Percentiles rank a stretch among this genome's conserved stretches.
phyloP scores from a whole-genome alignment of 2,113 vertebrate genomes.

The Ammodytes dubius region DNA sequence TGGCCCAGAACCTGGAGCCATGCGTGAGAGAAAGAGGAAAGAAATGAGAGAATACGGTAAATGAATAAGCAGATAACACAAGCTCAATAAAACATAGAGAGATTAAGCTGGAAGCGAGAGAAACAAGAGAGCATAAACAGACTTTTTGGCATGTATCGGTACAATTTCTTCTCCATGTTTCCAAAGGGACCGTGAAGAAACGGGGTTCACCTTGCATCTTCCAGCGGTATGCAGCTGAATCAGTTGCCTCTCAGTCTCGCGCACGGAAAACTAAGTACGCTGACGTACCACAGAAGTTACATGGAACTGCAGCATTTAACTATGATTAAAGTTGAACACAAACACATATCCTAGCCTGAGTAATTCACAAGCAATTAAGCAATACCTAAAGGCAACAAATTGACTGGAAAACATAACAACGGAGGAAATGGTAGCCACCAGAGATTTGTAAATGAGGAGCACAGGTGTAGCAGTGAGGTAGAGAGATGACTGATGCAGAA shows the following conservation, averaged over 20 bases:
- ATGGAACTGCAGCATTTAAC: constrained; percentile 1
- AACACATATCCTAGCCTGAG: constrained; percentile 8
- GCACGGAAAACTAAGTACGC: background rate
- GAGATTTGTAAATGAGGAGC: constrained; percentile 63
- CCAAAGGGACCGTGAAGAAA: background rate
- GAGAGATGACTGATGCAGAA: constrained; percentile 51
- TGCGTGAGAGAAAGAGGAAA: constrained; percentile 16
- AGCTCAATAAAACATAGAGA: constrained; percentile 24
- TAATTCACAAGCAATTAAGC: constrained; percentile 48
- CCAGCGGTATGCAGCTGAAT: background rate
- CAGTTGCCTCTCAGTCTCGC: background rate
- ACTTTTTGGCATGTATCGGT: constrained; percentile 10
- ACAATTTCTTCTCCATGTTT: constrained; percentile 35
- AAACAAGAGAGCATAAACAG: constrained; percentile 31
- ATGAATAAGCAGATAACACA: constrained; percentile 15
- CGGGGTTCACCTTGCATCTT: background rate
- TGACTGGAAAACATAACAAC: constrained; percentile 27
- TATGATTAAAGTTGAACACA: constrained; percentile 19
- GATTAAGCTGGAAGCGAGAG: constrained; percentile 11
- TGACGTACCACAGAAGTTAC: background rate
- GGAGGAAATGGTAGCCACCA: constrained; percentile 30
- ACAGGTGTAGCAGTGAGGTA: constrained; percentile 45
- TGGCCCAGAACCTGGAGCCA: constrained; percentile 91
- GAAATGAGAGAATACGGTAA: constrained; percentile 6
- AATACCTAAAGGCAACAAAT: constrained; percentile 23